These are phyloP conservation scores for Brenthis ino DNA, from an alignment of 2,888 invertebrate genomes.

Conservation along the genomic window DNA sequence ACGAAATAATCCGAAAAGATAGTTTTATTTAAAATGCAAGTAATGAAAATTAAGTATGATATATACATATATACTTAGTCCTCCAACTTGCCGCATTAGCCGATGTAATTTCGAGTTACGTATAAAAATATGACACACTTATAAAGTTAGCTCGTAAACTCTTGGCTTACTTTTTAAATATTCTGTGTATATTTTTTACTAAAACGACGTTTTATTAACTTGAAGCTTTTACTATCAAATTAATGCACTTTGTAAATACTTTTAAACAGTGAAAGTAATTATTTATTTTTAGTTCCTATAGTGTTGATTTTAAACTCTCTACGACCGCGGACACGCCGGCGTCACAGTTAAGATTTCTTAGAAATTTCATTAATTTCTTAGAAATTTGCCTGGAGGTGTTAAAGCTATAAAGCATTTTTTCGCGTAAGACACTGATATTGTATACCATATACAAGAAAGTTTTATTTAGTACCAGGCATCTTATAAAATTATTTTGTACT, in stretches of 20 bases:
- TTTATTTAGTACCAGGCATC: too few relatives aligned
- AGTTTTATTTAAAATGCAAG: not conserved
- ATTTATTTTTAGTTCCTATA: not conserved
- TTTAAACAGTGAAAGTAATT: not conserved
- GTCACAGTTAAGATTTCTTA: too few relatives aligned
- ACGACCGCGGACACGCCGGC: too few relatives aligned
- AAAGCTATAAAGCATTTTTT: too few relatives aligned
- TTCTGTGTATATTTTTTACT: not conserved
- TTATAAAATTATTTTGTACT: too few relatives aligned
- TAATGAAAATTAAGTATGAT: slow-evolving; percentile 27
- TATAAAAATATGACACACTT: slow-evolving; percentile 26
- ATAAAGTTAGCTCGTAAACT: slow-evolving; percentile 20
- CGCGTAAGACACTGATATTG: too few relatives aligned
- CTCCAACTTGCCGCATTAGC: slow-evolving; percentile 21
- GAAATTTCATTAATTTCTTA: too few relatives aligned
- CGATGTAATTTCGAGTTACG: slow-evolving; percentile 27
- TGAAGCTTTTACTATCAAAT: not conserved
- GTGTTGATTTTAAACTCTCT: not conserved
- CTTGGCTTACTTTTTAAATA: slow-evolving; percentile 21
- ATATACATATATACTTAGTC: slow-evolving; percentile 27
- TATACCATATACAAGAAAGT: too few relatives aligned
- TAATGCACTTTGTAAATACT: not conserved
- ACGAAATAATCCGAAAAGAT: too few relatives aligned
- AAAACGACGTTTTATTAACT: not conserved
- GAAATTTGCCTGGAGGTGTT: too few relatives aligned